Evolutionary conservation across 2,113 vertebrate genomes (phyloP), one percentile per base, ranked within the genome.

Genomic region (Neogobius melanostomus): DNA sequence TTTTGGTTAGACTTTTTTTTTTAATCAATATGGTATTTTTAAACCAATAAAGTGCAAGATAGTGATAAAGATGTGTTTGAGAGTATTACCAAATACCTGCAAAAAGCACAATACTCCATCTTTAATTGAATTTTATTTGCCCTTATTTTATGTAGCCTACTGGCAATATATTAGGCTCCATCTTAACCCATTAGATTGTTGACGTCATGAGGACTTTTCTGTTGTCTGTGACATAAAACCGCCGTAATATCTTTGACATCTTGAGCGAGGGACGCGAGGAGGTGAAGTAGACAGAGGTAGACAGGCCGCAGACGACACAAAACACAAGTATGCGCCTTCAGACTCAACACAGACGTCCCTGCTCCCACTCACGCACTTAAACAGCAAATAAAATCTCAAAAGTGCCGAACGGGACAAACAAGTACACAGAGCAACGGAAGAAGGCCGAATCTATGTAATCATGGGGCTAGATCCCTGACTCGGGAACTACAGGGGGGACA

Each of bases 391-490:
- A 57, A 10, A 53, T 11, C n/a, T 68, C 68, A 74, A 50, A 72
- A 52, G 66, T 12, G 11, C 12, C 16, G 44, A 48, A 36, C 11
- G 49, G 36, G 65, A 67, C 66, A 74, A 66, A 82, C 66, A 76
- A 59, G 76, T 14, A 73, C 63, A 74, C 75, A 71, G 63, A 73
- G 66, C 77, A 54, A 80, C 50, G 66, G 1, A 47, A 51, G 73
- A 54, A 64, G 61, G 69, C 82, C 64, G 75, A 82, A 87, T 83
- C 66, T 78, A 61, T 86, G 81, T 87, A 89, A 89, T 87, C 80
- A 85, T 68, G 6, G 15, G 83, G 84, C 83, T 85, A 36, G 51
- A 77, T 76, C 64, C 52, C 16, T 77, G 82, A 78, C 74, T 84
- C 66, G 49, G 59, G 88, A 86, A 88, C 77, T 86, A 75, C 70